These are phyloP conservation scores for Ahaetulla prasina DNA, from an alignment of 2,113 vertebrate species.

Conservation along the genomic window DNA sequence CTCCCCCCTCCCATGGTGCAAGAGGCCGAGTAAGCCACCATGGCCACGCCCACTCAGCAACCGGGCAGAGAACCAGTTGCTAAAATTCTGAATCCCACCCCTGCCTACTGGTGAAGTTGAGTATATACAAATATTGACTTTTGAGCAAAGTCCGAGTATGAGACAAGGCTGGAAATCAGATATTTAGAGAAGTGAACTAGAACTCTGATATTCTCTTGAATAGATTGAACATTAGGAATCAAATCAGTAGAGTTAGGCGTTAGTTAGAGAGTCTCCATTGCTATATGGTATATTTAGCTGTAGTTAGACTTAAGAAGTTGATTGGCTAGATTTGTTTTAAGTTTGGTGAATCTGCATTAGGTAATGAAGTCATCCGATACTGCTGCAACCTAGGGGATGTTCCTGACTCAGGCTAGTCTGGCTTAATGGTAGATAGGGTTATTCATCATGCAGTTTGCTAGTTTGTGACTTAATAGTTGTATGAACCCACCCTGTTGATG, in stretches of 20 bases:
- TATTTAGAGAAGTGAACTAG: not conserved
- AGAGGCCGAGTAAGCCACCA: too few species aligned
- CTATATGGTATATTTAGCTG: not conserved
- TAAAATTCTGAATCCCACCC: too few species aligned
- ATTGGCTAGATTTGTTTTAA: not conserved
- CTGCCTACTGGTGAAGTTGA: not conserved
- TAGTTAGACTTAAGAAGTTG: not conserved
- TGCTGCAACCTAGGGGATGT: not conserved
- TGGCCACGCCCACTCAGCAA: too few species aligned
- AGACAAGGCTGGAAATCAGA: not conserved
- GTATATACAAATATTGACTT: not conserved
- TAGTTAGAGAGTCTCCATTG: not conserved
- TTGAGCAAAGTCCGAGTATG: not conserved
- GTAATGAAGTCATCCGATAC: not conserved
- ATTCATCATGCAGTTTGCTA: not conserved
- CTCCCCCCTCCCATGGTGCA: too few species aligned
- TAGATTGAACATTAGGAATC: not conserved
- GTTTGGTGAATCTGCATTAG: too few species aligned
- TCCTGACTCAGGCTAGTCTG: not conserved
- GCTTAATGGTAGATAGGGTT: not conserved
- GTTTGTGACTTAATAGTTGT: not conserved
- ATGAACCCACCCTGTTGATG: not conserved
- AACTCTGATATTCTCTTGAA: not conserved
- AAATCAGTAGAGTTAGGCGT: not conserved
- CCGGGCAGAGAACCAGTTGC: too few species aligned